Evolutionary conservation across 2,888 invertebrate species (phyloP).

Genomic region (Psylliodes chrysocephalus): DNA sequence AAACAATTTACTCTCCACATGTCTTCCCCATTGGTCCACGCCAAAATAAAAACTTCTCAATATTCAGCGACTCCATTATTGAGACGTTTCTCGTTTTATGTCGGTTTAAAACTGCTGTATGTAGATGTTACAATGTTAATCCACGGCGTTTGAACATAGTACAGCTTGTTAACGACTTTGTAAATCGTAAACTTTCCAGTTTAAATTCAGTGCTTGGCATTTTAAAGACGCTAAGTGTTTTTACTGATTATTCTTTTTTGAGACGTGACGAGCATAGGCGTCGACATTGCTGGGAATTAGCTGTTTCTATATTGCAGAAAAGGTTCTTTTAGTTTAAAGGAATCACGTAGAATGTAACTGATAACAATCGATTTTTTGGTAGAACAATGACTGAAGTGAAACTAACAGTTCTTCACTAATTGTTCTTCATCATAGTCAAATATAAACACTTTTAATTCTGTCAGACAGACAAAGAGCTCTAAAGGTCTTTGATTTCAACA

Average conservation of each 20-base stretch:
- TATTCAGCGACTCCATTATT: constrained; percentile 29
- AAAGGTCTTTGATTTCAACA: too few species aligned
- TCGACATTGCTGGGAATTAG: too few species aligned
- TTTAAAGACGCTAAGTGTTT: constrained; percentile 35
- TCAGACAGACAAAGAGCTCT: too few species aligned
- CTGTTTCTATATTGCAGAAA: too few species aligned
- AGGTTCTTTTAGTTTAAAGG: too few species aligned
- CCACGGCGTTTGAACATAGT: constrained; percentile 48
- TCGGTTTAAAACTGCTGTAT: constrained; percentile 43
- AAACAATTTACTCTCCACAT: neutral
- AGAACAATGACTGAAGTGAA: too few species aligned
- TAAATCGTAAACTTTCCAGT: constrained; percentile 59
- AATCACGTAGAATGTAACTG: too few species aligned
- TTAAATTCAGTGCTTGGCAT: constrained; percentile 54
- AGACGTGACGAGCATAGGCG: too few species aligned
- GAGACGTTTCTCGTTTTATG: constrained; percentile 40
- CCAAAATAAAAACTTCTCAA: constrained; percentile 25
- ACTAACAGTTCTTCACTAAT: too few species aligned
- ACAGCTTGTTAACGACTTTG: constrained; percentile 62
- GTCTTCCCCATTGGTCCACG: constrained; percentile 1
- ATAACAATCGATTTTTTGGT: too few species aligned
- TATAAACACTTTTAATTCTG: too few species aligned
- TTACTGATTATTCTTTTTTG: constrained; percentile 16
- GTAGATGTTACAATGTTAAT: constrained; percentile 57
- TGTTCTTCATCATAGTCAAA: too few species aligned